These are phyloP conservation scores for Drosophila limbata DNA, from an alignment of 2,888 invertebrate species.

Conservation along the genomic window DNA sequence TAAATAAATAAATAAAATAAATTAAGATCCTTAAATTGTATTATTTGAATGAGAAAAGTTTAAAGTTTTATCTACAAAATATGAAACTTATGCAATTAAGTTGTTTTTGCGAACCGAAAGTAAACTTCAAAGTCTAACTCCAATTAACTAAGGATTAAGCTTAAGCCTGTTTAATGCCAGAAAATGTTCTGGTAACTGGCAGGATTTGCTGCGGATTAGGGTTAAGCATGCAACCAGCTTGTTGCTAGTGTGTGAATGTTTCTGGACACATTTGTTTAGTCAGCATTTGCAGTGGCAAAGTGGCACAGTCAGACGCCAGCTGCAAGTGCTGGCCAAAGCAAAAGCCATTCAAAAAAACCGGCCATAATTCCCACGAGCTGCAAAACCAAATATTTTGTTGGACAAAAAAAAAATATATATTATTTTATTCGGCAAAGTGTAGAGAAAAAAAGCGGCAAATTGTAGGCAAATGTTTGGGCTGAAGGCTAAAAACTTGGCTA, in stretches of 20 bases:
- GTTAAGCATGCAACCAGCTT: slow-evolving; percentile 9
- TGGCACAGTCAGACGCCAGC: slow-evolving; percentile 51
- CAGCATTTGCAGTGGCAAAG: slow-evolving; percentile 33
- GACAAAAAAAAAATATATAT: slow-evolving; percentile 25
- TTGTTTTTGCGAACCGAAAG: background rate
- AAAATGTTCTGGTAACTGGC: background rate
- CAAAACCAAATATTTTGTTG: slow-evolving; percentile 33
- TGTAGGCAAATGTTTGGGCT: slow-evolving; percentile 45
- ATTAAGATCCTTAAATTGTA: background rate
- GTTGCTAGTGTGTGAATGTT: slow-evolving; percentile 10
- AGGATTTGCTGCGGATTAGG: slow-evolving; percentile 33
- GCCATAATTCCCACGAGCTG: slow-evolving; percentile 72
- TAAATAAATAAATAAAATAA: no score
- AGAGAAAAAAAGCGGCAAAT: slow-evolving; percentile 31
- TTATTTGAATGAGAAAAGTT: background rate
- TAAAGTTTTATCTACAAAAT: background rate
- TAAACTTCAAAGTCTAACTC: background rate
- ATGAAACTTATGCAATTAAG: background rate
- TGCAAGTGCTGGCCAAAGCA: slow-evolving; percentile 42
- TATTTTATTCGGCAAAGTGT: slow-evolving; percentile 46
- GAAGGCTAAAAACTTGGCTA: slow-evolving; percentile 37
- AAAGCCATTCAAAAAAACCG: slow-evolving; percentile 48
- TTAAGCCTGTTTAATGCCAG: background rate
- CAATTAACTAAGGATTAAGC: background rate
- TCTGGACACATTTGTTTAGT: slow-evolving; percentile 22